phyloP scores from a whole-genome alignment of 2,888 invertebrate species.

The Nineta flava region DNA sequence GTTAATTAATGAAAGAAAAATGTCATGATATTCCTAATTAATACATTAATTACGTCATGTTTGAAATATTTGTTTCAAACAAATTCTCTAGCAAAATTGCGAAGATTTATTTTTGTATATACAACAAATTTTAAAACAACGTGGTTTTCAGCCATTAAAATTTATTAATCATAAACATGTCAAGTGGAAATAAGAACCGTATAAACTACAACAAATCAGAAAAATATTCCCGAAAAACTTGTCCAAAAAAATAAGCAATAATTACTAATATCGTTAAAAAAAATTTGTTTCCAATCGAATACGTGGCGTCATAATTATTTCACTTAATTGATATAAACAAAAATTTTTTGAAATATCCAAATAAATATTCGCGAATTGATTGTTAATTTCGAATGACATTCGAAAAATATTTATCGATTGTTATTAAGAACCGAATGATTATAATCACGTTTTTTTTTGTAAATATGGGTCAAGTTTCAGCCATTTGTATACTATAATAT shows the following conservation, averaged over 20 bases:
- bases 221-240: too few relatives aligned
- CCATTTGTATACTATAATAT: slow-evolving; percentile 27
- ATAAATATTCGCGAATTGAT: not conserved
- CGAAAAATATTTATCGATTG: too few relatives aligned
- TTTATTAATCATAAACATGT: not conserved
- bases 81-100: too few relatives aligned
- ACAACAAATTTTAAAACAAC: not conserved
- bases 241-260: not conserved
- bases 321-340: not conserved
- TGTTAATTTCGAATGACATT: too few relatives aligned
- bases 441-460: slow-evolving; percentile 12
- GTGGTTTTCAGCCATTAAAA: slow-evolving; percentile 1
- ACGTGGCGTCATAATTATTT: slow-evolving; percentile 6
- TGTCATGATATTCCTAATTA: too few relatives aligned
- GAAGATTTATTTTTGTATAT: too few relatives aligned
- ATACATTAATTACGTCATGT: too few relatives aligned
- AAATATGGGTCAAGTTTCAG: slow-evolving; percentile 33
- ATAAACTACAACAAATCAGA: not conserved
- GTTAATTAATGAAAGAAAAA: too few relatives aligned
- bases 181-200: too few relatives aligned
- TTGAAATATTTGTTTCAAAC: too few relatives aligned
- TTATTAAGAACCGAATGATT: too few relatives aligned
- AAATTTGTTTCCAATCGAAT: not conserved
- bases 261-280: slow-evolving; percentile 4
- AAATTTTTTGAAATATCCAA: not conserved